Conservation (phyloP, 2,113 vertebrate species). For the Rhinogobius similis region DNA sequence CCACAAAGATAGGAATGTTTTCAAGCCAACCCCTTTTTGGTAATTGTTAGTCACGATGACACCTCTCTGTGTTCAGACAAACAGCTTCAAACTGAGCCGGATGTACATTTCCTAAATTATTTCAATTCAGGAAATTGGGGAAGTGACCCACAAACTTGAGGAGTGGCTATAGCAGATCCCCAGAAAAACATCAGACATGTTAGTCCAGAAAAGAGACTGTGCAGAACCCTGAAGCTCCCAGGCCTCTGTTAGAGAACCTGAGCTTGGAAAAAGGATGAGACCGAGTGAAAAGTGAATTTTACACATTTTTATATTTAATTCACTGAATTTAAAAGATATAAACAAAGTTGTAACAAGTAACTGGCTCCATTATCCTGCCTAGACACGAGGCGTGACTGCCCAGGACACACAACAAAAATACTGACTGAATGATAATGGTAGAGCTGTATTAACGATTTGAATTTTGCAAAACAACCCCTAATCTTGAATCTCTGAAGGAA, state of each 20-base stretch:
- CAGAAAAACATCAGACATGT: no score
- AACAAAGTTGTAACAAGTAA: background rate
- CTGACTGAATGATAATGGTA: no score
- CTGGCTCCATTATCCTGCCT: background rate
- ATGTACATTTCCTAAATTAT: conserved; percentile 24
- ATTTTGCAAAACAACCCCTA: background rate
- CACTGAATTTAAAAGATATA: conserved; percentile 10
- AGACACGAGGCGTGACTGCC: no score
- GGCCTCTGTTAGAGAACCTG: no score
- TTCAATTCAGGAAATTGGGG: no score
- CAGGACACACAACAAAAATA: background rate
- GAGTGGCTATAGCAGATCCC: no score
- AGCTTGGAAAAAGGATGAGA: no score
- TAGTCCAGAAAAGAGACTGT: no score
- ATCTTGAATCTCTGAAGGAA: background rate
- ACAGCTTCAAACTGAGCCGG: conserved; percentile 4
- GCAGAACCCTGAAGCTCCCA: no score
- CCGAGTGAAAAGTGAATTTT: no score
- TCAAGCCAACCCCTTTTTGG: background rate
- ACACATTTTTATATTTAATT: background rate
- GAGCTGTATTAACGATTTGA: no score
- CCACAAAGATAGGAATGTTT: background rate
- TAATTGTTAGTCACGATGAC: conserved; percentile 15
- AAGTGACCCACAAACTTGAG: no score
- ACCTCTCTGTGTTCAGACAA: conserved; percentile 27